Percentiles rank a stretch among this genome's conserved stretches.
Evolutionary conservation across 2,888 invertebrate genomes (phyloP).

Genomic region (Aphrophora alni): DNA sequence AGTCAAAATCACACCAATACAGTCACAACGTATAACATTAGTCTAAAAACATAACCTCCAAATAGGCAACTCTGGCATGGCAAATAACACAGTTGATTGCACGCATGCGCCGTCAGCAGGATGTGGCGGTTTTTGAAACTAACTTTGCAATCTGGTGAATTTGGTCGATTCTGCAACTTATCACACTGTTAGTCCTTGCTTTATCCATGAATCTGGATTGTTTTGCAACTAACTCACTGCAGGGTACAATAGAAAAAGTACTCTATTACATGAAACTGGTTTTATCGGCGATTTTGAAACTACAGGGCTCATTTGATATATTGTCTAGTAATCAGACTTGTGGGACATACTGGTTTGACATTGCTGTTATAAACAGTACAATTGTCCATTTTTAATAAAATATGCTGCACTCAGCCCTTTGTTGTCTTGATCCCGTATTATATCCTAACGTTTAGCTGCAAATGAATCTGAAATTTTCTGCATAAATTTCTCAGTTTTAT

Average conservation of each 20-base stretch:
- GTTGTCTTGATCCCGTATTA: no score
- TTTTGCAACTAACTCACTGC: constrained; percentile 7
- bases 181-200: neutral
- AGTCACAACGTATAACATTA: neutral
- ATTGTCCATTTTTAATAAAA: no score
- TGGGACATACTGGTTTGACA: no score
- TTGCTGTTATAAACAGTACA: no score
- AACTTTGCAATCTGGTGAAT: neutral
- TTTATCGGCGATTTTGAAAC: constrained; percentile 24
- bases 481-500: no score
- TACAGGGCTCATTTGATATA: no score
- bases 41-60: neutral
- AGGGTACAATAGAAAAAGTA: constrained; percentile 17
- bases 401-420: no score
- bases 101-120: neutral
- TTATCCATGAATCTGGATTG: constrained; percentile 9
- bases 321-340: no score
- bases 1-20: neutral
- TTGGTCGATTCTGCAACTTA: neutral
- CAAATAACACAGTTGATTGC: neutral
- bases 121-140: neutral
- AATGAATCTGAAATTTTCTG: no score
- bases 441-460: no score
- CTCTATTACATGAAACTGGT: constrained; percentile 12
- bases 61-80: neutral